Percentiles rank a stretch among this genome's conserved stretches.
phyloP scores from a whole-genome alignment of 1,140 invertebrate species.

The Lamellibrachia luymesi region DNA sequence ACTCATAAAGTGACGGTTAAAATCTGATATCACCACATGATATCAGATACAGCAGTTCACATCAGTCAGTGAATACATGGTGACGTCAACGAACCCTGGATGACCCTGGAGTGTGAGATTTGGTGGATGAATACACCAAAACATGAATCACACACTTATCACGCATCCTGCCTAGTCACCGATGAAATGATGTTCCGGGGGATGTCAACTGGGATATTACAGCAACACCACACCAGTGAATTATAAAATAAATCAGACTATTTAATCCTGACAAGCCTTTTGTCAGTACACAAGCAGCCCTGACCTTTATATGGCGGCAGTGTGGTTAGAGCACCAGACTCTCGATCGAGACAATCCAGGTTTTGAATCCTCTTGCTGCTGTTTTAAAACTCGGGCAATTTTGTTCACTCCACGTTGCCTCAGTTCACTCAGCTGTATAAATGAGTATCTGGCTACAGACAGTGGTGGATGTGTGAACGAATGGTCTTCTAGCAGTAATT shows the following conservation, averaged over 20 bases:
- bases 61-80: not conserved
- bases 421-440: no score
- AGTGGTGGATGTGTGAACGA: no score
- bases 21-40: not conserved
- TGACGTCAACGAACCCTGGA: not conserved
- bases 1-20: not conserved
- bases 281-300: not conserved
- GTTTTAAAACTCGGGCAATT: no score
- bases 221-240: not conserved
- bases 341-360: no score
- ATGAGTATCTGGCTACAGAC: no score
- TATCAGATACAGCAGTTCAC: not conserved
- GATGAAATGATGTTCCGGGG: not conserved
- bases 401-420: no score
- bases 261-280: not conserved
- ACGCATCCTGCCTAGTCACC: no score
- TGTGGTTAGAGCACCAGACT: no score
- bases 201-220: not conserved
- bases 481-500: no score
- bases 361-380: no score
- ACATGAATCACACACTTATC: not conserved
- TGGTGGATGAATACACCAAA: not conserved
- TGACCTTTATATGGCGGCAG: not conserved
- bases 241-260: not conserved
- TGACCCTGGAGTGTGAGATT: not conserved